Conservation (phyloP, 2,888 invertebrate genomes). For the Smittia sp. region DNA sequence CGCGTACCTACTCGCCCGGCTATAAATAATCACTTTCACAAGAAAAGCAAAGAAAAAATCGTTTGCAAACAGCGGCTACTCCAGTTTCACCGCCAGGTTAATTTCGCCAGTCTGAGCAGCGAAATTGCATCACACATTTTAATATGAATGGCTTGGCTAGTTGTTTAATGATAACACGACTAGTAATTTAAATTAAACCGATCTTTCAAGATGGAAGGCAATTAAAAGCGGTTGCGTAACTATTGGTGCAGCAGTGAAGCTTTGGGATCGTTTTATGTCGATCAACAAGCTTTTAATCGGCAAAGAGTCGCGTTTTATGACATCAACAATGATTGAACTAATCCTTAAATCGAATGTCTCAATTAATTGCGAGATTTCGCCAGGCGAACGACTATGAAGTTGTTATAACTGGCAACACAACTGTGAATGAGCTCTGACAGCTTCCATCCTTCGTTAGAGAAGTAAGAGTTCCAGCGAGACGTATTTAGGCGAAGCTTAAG, state of each 20-base stretch:
- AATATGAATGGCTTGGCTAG: not conserved
- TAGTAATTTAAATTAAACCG: slow-evolving; percentile 26
- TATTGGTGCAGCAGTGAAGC: not conserved
- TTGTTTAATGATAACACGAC: slow-evolving; percentile 24
- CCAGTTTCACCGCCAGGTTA: slow-evolving; percentile 33
- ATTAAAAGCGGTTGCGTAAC: slow-evolving; percentile 11
- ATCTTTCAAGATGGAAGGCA: slow-evolving; percentile 19
- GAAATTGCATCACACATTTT: slow-evolving; percentile 38
- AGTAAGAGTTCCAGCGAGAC: not conserved
- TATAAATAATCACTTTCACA: slow-evolving; percentile 37
- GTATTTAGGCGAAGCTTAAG: not conserved
- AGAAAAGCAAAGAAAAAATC: not conserved
- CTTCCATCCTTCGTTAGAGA: not conserved
- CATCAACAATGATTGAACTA: slow-evolving; percentile 13
- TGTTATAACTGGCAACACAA: not conserved
- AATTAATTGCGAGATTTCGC: slow-evolving; percentile 4
- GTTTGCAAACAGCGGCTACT: slow-evolving; percentile 4
- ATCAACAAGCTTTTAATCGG: not conserved
- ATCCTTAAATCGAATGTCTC: slow-evolving; percentile 25
- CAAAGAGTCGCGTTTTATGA: not conserved
- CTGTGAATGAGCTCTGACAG: slow-evolving; percentile 8
- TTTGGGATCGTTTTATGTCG: not conserved
- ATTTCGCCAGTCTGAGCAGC: slow-evolving; percentile 18
- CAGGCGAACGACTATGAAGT: not conserved
- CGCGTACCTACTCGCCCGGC: slow-evolving; percentile 14